phyloP scores from a whole-genome alignment of 2,888 invertebrate species.

The Buathra laborator region DNA sequence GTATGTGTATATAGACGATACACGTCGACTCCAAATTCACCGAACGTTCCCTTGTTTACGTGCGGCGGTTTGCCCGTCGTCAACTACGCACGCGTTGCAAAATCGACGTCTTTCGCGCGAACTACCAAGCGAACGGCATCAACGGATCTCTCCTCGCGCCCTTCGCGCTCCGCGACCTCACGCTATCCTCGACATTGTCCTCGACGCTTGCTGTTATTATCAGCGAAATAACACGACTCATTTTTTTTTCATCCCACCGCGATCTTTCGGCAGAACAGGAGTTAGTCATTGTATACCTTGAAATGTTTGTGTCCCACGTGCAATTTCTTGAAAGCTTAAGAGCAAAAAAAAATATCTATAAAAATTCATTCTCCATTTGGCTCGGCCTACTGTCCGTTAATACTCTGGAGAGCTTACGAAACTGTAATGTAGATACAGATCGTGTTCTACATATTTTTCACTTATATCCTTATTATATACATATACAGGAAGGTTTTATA shows the following conservation, averaged over 20 bases:
- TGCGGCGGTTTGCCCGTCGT: slow-evolving; percentile 35
- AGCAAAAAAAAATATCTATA: neutral
- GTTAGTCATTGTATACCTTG: neutral
- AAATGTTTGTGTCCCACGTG: neutral
- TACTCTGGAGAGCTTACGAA: neutral
- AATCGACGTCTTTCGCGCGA: slow-evolving; percentile 66
- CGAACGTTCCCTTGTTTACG: slow-evolving; percentile 41
- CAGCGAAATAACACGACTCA: slow-evolving; percentile 10
- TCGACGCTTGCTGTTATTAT: slow-evolving; percentile 11
- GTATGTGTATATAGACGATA: neutral
- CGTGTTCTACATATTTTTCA: neutral
- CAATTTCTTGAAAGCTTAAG: neutral
- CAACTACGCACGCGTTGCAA: slow-evolving; percentile 68
- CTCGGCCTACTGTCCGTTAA: neutral
- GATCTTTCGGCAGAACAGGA: neutral
- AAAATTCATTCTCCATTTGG: neutral
- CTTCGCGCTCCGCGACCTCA: slow-evolving; percentile 5
- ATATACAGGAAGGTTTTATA: neutral
- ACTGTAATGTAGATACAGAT: neutral
- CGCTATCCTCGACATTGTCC: neutral
- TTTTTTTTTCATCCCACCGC: neutral
- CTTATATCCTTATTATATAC: neutral
- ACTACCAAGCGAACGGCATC: slow-evolving; percentile 42
- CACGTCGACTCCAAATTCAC: slow-evolving; percentile 19
- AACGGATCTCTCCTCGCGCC: slow-evolving; percentile 21